Percentiles rank a stretch among this genome's conserved stretches.
phyloP scores from a whole-genome alignment of 2,888 invertebrate genomes.

The Chamaedrilus cognettii region DNA sequence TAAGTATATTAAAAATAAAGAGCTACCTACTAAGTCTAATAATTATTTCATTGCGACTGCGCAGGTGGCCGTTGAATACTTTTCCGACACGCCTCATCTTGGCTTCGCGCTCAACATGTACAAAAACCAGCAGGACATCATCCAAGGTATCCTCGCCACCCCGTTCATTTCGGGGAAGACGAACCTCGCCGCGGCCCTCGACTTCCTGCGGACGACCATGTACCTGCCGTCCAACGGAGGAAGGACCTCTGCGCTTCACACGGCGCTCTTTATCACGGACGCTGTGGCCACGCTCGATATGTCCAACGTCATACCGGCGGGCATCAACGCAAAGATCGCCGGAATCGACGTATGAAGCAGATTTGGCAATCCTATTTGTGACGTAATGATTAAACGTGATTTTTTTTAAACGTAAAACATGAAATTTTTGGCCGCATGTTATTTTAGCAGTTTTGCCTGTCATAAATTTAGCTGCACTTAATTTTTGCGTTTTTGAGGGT shows the following conservation, averaged over 20 bases:
- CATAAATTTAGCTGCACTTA: too few species aligned
- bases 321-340: background rate
- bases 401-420: too few species aligned
- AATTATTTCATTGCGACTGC: too few species aligned
- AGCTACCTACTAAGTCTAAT: too few species aligned
- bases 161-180: background rate
- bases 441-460: too few species aligned
- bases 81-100: constrained; percentile 34
- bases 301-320: background rate
- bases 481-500: too few species aligned
- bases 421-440: too few species aligned
- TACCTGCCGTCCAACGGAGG: background rate
- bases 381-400: too few species aligned
- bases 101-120: constrained; percentile 49
- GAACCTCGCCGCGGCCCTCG: background rate
- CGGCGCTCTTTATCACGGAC: background rate
- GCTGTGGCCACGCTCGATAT: background rate
- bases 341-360: too few species aligned
- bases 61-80: constrained; percentile 33
- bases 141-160: background rate
- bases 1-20: too few species aligned
- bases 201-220: background rate
- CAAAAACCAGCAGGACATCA: constrained; percentile 33
- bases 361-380: too few species aligned
- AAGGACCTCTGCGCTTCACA: background rate